Conservation (phyloP, 2,797 vertebrate genomes). For the Neosalanx taihuensis region DNA sequence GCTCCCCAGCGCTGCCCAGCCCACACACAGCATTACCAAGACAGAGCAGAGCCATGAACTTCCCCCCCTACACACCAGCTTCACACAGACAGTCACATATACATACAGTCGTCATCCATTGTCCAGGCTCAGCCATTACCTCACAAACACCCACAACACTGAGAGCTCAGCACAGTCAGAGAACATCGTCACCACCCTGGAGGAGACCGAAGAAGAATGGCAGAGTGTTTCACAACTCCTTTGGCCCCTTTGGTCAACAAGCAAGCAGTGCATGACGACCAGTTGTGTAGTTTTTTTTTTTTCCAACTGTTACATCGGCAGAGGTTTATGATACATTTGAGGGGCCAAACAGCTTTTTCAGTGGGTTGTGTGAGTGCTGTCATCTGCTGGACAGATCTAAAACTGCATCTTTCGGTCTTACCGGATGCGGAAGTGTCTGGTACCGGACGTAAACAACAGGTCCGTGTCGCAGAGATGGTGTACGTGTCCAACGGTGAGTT, state of each 20-base stretch:
- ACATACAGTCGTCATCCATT: constrained; percentile 1
- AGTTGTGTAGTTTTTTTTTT: too few relatives aligned
- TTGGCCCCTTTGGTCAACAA: too few relatives aligned
- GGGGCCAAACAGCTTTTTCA: too few relatives aligned
- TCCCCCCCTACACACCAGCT: neutral
- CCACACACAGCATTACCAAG: constrained; percentile 10
- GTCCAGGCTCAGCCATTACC: constrained; percentile 9
- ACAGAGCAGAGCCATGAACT: constrained; percentile 1
- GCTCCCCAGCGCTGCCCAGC: constrained; percentile 1
- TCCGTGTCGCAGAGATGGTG: constrained; percentile 60
- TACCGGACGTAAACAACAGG: constrained; percentile 49
- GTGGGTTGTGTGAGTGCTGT: neutral
- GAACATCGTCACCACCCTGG: neutral
- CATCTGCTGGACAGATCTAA: constrained; percentile 17
- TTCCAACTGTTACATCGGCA: too few relatives aligned
- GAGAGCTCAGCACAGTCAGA: neutral
- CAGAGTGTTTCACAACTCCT: too few relatives aligned
- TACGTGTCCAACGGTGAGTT: constrained; percentile 79
- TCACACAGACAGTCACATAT: neutral
- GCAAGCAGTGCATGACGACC: too few relatives aligned
- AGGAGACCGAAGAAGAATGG: neutral
- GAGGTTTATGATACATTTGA: too few relatives aligned
- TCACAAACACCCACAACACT: constrained; percentile 8
- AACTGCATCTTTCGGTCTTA: too few relatives aligned
- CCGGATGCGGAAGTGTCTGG: constrained; percentile 21